A percentile compares a stretch with the other conserved stretches of the same genome.
These are phyloP conservation scores for Potamilus streckersoni DNA, from an alignment of 1,140 invertebrate genomes.

Conservation along the genomic window DNA sequence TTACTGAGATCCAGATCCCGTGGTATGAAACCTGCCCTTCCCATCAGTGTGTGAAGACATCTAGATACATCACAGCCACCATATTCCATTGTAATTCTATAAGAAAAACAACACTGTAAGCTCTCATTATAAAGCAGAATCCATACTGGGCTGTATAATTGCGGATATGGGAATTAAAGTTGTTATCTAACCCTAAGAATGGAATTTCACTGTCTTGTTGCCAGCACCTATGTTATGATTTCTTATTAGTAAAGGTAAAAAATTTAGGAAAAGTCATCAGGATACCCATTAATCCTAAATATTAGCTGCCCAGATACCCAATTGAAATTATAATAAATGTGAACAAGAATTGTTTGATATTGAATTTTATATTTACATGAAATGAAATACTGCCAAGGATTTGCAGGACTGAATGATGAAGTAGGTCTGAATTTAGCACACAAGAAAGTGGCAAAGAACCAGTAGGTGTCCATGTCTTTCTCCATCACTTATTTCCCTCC, in stretches of 20 bases:
- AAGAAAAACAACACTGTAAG: not conserved
- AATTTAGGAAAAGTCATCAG: no score
- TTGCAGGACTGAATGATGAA: no score
- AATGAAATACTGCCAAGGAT: no score
- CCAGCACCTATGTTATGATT: not conserved
- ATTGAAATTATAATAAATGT: no score
- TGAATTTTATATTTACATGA: no score
- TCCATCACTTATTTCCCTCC: no score
- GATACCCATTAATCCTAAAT: no score
- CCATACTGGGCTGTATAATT: not conserved
- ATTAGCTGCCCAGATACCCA: no score
- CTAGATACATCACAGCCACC: slow-evolving; percentile 91
- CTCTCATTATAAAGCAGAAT: not conserved
- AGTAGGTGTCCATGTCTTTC: no score
- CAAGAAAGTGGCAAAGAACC: no score
- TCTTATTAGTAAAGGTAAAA: not conserved
- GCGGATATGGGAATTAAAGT: not conserved
- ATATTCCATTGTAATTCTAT: slow-evolving; percentile 80
- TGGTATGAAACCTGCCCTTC: slow-evolving; percentile 90
- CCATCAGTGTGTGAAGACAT: slow-evolving; percentile 86
- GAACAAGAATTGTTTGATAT: not conserved
- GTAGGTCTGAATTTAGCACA: no score
- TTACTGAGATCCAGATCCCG: slow-evolving; percentile 79
- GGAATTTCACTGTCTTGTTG: not conserved
- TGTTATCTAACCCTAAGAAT: not conserved